Percentiles rank a stretch among this genome's conserved stretches.
Evolutionary conservation across 2,797 vertebrate species (phyloP).

Genomic region (Phalanger gymnotis): DNA sequence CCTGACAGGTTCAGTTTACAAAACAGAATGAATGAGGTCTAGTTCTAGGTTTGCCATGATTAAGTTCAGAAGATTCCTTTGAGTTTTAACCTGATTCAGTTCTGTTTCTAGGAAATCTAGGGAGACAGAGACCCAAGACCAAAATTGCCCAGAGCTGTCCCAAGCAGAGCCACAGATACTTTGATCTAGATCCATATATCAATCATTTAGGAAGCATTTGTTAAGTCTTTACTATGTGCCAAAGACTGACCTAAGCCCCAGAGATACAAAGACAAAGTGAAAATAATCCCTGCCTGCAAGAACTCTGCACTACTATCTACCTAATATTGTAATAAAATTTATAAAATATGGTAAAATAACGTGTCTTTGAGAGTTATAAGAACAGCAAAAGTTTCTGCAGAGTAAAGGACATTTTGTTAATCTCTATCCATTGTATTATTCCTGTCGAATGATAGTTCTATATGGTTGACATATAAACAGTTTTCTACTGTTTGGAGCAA

Average conservation of each 20-base stretch:
- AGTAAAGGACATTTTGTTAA: background rate
- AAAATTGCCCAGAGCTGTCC: background rate
- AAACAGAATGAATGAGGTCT: background rate
- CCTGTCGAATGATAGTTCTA: background rate
- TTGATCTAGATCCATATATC: background rate
- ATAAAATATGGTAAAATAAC: background rate
- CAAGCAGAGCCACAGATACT: background rate
- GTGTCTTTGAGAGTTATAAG: background rate
- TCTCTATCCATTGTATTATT: background rate
- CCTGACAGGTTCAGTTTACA: background rate
- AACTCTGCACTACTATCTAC: background rate
- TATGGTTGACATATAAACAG: background rate
- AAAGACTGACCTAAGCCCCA: background rate
- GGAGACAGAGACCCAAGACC: background rate
- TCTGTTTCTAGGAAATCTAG: background rate
- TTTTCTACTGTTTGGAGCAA: background rate
- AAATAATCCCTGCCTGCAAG: background rate
- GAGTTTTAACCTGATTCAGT: background rate
- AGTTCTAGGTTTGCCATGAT: background rate
- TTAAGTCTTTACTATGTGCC: background rate
- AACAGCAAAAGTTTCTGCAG: background rate
- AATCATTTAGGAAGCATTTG: background rate
- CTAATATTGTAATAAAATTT: background rate
- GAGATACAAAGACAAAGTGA: background rate
- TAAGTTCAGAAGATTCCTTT: background rate